Evolutionary conservation across 53 echinoderm and acorn worm genomes (phyloP).

Genomic region (Holothuria leucospilota): DNA sequence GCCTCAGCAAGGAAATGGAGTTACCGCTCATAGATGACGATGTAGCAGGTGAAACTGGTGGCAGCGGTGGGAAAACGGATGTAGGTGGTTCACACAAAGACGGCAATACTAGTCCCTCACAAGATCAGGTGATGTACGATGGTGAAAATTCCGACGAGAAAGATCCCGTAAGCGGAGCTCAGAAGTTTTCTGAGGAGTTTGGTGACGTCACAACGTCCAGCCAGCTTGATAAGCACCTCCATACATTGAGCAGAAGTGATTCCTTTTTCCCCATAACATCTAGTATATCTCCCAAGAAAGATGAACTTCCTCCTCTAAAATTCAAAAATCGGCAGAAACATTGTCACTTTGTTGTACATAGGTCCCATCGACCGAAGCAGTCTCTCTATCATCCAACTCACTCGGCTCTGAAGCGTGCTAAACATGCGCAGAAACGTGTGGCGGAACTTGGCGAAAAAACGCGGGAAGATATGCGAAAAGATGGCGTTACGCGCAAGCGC

Average conservation of each 20-base stretch:
- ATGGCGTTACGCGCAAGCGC: constrained; percentile 24
- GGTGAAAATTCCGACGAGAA: too few relatives aligned
- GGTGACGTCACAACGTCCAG: too few relatives aligned
- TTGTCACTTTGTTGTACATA: constrained; percentile 54
- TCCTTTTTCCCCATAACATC: constrained; percentile 19
- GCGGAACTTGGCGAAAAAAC: constrained; percentile 68
- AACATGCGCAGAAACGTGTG: constrained; percentile 60
- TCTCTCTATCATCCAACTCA: constrained; percentile 13
- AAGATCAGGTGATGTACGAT: too few relatives aligned
- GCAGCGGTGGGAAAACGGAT: too few relatives aligned
- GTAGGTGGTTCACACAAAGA: too few relatives aligned
- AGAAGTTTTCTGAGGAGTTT: too few relatives aligned
- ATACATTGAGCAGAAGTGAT: background rate
- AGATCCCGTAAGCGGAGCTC: too few relatives aligned
- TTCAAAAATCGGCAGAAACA: constrained; percentile 51
- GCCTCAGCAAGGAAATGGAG: too few relatives aligned
- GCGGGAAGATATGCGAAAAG: constrained; percentile 53
- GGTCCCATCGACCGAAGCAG: constrained; percentile 38
- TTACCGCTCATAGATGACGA: too few relatives aligned
- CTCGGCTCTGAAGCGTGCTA: constrained; percentile 59
- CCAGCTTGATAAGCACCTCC: too few relatives aligned
- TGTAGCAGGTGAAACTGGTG: too few relatives aligned
- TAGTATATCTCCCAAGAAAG: background rate
- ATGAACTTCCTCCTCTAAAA: constrained; percentile 64
- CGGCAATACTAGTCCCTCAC: too few relatives aligned